A percentile compares a stretch with the other conserved stretches of the same genome.
phyloP scores from a whole-genome alignment of 2,888 invertebrate species.

The Coelogynopora nodosa region DNA sequence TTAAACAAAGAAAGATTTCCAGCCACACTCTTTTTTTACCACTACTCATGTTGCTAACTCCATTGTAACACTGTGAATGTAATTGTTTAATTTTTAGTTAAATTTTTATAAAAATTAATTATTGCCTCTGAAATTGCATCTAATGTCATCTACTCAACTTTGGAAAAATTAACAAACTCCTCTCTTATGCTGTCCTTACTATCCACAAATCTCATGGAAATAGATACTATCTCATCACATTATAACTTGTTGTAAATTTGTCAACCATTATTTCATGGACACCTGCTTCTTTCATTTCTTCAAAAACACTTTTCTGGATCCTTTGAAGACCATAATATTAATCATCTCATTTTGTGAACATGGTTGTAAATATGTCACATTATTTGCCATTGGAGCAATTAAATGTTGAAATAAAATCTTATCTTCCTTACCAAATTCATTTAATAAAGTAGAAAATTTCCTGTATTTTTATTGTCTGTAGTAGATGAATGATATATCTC shows the following conservation, averaged over 20 bases:
- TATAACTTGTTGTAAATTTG: constrained; percentile 39
- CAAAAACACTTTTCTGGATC: constrained; percentile 26
- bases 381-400: not conserved
- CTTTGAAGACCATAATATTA: constrained; percentile 14
- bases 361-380: not conserved
- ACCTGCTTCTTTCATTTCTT: constrained; percentile 41
- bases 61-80: not conserved
- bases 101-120: not conserved
- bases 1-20: too few species aligned
- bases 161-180: constrained; percentile 39
- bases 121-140: not conserved
- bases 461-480: not conserved
- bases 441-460: not conserved
- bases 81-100: not conserved
- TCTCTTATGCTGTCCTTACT: constrained; percentile 36
- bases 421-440: not conserved
- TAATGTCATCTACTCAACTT: not conserved
- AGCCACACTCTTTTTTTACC: not conserved
- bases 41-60: not conserved
- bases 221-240: constrained; percentile 35
- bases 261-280: constrained; percentile 40
- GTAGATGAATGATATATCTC: not conserved
- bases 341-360: constrained; percentile 40
- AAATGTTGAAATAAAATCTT: not conserved
- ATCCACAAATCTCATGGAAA: constrained; percentile 43